Evolutionary conservation across 2,797 vertebrate genomes (phyloP).

Genomic region (Pseudotriccus pelzelni): DNA sequence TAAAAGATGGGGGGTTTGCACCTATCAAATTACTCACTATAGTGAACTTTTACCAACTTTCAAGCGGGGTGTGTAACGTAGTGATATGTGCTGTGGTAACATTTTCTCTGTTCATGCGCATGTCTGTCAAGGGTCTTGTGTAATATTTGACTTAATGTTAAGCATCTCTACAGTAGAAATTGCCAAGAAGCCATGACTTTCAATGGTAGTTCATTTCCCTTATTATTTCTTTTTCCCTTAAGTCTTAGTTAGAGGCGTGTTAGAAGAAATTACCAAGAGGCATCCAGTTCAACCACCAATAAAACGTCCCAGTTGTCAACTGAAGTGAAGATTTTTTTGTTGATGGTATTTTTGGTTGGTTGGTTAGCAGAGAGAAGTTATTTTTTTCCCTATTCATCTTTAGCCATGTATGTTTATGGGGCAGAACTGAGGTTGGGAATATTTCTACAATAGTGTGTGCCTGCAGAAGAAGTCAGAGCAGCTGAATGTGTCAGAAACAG

Average conservation of each 20-base stretch:
- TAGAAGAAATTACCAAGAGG: not conserved
- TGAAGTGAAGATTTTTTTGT: not conserved
- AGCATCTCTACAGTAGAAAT: not conserved
- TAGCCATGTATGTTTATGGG: rapidly evolving
- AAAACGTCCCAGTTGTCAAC: not conserved
- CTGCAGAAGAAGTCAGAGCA: not conserved
- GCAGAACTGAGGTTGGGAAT: not conserved
- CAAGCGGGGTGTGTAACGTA: rapidly evolving
- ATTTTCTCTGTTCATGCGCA: not conserved
- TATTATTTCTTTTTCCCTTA: not conserved
- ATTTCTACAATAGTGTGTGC: not conserved
- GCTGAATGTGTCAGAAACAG: not conserved
- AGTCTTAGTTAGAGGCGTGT: not conserved
- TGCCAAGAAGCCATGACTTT: not conserved
- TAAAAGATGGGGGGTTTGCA: not conserved
- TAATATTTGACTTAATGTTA: not conserved
- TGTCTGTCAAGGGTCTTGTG: not conserved
- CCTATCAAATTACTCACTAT: rapidly evolving
- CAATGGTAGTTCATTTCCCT: not conserved
- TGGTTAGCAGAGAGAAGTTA: not conserved
- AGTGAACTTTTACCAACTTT: not conserved
- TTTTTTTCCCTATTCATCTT: not conserved
- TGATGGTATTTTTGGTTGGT: not conserved
- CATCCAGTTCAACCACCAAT: not conserved
- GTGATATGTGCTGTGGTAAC: not conserved